Base-by-base conservation (phyloP, 2,888 invertebrate genomes). In the Pterostichus madidus region DNA sequence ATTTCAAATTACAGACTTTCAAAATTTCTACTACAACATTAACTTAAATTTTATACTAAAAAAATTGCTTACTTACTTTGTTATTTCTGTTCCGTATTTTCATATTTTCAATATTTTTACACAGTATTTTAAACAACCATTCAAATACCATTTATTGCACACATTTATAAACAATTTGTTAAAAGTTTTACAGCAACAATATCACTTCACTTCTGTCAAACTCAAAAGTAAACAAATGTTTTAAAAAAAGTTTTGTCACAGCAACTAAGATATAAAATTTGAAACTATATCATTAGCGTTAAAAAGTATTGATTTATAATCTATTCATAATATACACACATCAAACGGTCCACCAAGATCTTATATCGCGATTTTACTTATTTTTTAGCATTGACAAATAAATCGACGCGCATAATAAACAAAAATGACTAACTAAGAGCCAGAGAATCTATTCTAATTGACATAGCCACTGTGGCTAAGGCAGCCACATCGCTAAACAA, bases 141-240 rank as follows among this genome's bases (percentile, higher is more conserved):
- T 61, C 10, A 8, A n/a, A 64, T 31, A 56, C 56, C 56, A 56
- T 24, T 17, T 73, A 73, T 44, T 17, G 15, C 15, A 73, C 17
- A 49, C 44, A 17, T 73, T 13, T 44, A 46, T 46, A 11, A 73
- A 73, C 13, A 73, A 73, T 39, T 46, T 15, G 13, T 46, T 46
- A 46, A 46, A 73, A 73, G 15, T 73, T 46, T 73, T 10, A 2
- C 35, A 39, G 8, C 39, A 68, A 68, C 68, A 44, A 73, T 24
- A 24, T 24, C 2, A 46, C 13, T 17, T 53, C 6, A 13, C n/a
- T 31, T 64, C 64, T 64, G 64, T 64, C 64, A 64, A 64, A 24
- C 24, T 24, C 8, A 39, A 8, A 73, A 44, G 11, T 7, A 73
- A 73, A 73, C 44, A 73, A 73, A 73, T 15, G 7, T 44, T 10